Base-by-base conservation (phyloP, 2,113 vertebrate species). In the Urocynchramus pylzowi region DNA sequence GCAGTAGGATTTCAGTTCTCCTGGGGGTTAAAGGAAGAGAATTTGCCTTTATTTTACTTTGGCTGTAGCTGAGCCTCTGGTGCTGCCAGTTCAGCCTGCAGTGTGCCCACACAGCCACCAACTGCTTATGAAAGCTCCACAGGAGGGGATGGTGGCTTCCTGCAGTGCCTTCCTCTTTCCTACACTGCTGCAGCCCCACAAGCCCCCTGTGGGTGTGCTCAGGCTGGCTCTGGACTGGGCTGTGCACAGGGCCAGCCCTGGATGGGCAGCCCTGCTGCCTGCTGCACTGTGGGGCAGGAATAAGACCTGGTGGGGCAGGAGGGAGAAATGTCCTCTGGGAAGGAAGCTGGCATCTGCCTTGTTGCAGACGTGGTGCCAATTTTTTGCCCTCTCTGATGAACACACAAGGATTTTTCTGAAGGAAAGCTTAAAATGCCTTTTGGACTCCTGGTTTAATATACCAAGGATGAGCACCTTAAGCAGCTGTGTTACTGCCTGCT, bases 141-240 rank as follows among this genome's bases (percentile, higher is more conserved):
- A 41, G 47, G 10, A 26, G 22, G 20, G 16, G 11, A 52, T 9
- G 19, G 42, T 1, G 13, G 10, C 41, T 42, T 74, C 0, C 0
- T 11, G 64, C 44, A 49, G 41, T 8, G 0, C 10, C 31, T 84
- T 53, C 33, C 39, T 67, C 53, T 50, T n/a, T 59, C 53, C 35
- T 33, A 11, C 4, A 0, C 16, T 54, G 35, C 50, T 60, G 44
- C 1, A 1, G 77, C 20, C 17, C 31, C 15, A 1, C 1, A 3
- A 26, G 17, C 10, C 13, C n/a, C n/a, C 19, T 14, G 3, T 0
- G 0, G 31, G 13, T 6, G 6, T 74, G 54, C 54, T 76, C 39
- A 45, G 63, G 39, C 30, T 77, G 53, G 14, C 44, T 71, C 35
- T 37, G 52, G 19, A 7, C 31, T 13, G 60, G 52, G 45, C 13